Conservation (phyloP, 2,113 vertebrate genomes). For the Gobio gobio region DNA sequence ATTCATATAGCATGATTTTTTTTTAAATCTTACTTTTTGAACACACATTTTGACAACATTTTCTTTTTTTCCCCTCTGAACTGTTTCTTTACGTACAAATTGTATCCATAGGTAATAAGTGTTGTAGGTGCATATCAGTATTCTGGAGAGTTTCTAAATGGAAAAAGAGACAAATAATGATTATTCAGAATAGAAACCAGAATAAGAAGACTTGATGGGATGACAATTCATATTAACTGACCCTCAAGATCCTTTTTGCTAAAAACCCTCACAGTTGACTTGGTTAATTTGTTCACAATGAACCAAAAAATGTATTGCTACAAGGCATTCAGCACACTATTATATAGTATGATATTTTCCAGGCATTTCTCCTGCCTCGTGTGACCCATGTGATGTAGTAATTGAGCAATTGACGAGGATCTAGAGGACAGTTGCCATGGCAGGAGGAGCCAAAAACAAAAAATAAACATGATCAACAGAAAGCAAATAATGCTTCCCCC, state of each 20-base stretch:
- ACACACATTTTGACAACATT: too few relatives aligned
- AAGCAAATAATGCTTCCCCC: constrained; percentile 55
- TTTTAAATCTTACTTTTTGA: too few relatives aligned
- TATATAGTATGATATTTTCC: constrained; percentile 24
- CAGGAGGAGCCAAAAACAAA: constrained; percentile 53
- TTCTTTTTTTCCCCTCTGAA: neutral
- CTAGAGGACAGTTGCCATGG: constrained; percentile 67
- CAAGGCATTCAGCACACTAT: neutral
- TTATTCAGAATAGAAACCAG: neutral
- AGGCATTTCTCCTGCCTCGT: constrained; percentile 16
- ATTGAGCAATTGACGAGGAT: constrained; percentile 71
- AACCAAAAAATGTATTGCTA: too few relatives aligned
- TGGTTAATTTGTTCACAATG: neutral
- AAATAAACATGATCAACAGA: constrained; percentile 65
- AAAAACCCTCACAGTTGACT: neutral
- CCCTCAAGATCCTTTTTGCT: neutral
- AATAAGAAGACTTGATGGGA: neutral
- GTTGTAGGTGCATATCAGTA: neutral
- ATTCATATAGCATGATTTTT: neutral
- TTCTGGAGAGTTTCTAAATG: neutral
- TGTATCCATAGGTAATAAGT: neutral
- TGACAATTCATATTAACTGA: neutral
- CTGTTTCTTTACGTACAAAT: neutral
- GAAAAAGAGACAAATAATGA: neutral
- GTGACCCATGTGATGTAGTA: constrained; percentile 66